Conservation (phyloP, 2,113 vertebrate genomes). For the Danionella cerebrum region DNA sequence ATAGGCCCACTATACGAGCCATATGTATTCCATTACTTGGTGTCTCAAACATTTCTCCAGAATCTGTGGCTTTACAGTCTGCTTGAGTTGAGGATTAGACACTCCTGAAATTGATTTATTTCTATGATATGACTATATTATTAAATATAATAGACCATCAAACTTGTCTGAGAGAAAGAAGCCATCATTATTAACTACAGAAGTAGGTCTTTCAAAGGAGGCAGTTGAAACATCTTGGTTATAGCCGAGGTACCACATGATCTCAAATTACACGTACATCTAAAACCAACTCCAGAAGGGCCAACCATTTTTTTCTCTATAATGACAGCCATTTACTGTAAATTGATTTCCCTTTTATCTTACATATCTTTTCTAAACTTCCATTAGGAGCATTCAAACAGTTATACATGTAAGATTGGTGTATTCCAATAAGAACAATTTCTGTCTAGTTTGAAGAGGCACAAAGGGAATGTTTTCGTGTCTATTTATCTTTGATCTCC, state of each 20-base stretch:
- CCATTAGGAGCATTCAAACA: not conserved
- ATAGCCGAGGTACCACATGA: conserved; percentile 46
- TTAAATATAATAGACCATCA: conserved; percentile 75
- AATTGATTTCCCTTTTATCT: not conserved
- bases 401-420: not conserved
- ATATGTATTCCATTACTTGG: conserved; percentile 66
- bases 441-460: not conserved
- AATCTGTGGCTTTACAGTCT: conserved; percentile 64
- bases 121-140: conserved; percentile 64
- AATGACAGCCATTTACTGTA: conserved; percentile 7
- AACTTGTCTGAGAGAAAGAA: conserved; percentile 56
- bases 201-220: conserved; percentile 49
- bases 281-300: conserved; percentile 9
- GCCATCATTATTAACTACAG: conserved; percentile 43
- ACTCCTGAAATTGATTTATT: conserved; percentile 69
- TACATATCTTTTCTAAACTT: not conserved
- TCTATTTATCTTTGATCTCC: not conserved
- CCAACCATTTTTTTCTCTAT: conserved; percentile 1
- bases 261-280: conserved; percentile 52
- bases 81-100: conserved; percentile 59
- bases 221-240: conserved; percentile 49
- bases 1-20: conserved; percentile 49
- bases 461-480: not conserved
- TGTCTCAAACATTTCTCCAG: conserved; percentile 59
- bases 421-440: not conserved